Conservation (phyloP, 1,140 invertebrate genomes). For the Heliconius melpomene region DNA sequence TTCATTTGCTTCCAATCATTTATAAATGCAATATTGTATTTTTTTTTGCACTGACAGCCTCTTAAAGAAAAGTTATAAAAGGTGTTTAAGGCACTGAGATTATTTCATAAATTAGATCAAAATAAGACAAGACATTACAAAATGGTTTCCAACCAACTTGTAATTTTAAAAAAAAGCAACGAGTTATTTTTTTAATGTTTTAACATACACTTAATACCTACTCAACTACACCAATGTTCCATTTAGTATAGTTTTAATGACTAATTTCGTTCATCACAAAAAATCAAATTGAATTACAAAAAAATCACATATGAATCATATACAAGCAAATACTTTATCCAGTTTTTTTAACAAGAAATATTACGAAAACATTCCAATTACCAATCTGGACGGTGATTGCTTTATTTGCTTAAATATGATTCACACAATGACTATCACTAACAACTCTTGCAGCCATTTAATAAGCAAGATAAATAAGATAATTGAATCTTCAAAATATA, state of each 20-base stretch:
- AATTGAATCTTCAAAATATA: not conserved
- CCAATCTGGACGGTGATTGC: too few relatives aligned
- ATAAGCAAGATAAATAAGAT: not conserved
- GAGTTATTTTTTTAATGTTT: not conserved
- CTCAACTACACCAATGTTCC: not conserved
- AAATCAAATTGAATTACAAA: not conserved
- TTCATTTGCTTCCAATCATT: too few relatives aligned
- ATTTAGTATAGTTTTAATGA: slow-evolving; percentile 3
- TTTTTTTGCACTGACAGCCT: not conserved
- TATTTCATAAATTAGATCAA: not conserved
- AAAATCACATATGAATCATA: not conserved
- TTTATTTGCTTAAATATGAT: too few relatives aligned
- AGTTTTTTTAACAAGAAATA: too few relatives aligned
- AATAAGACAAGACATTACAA: not conserved
- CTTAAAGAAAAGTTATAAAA: not conserved
- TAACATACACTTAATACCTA: slow-evolving; percentile 2
- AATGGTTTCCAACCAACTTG: not conserved
- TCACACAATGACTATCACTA: too few relatives aligned
- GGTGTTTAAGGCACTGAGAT: not conserved
- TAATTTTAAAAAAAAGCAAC: not conserved
- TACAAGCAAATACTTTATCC: too few relatives aligned
- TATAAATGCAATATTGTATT: too few relatives aligned
- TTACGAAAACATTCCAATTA: too few relatives aligned
- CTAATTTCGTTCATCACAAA: slow-evolving; percentile 6
- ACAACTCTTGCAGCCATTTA: not conserved